Percentiles rank a stretch among this genome's conserved stretches.
These are phyloP conservation scores for Ceyx cyanopectus DNA, from an alignment of 2,113 vertebrate species.

Conservation along the genomic window DNA sequence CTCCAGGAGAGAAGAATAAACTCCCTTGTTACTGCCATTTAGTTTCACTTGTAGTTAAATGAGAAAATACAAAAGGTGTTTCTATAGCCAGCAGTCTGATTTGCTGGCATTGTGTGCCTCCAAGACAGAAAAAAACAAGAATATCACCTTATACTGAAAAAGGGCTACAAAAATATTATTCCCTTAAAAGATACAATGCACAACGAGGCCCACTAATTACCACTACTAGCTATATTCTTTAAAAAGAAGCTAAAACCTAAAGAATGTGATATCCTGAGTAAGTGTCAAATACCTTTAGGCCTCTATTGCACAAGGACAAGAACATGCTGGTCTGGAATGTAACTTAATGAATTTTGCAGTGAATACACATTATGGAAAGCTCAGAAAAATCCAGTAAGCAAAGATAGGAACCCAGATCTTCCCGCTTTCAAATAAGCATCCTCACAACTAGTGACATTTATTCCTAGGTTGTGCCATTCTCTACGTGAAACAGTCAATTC, in stretches of 20 bases:
- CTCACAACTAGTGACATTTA: neutral
- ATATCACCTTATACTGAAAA: neutral
- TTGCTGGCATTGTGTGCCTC: neutral
- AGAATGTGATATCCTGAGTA: neutral
- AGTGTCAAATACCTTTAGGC: neutral
- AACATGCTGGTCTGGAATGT: neutral
- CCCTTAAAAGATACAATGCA: neutral
- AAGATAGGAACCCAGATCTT: neutral
- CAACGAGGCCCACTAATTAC: neutral
- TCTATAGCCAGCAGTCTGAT: neutral
- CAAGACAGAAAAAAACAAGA: neutral
- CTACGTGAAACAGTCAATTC: neutral
- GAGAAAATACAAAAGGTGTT: neutral
- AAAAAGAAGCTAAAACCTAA: neutral
- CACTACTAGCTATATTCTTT: neutral
- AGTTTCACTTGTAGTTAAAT: neutral
- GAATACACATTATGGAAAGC: neutral
- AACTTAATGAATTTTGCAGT: neutral
- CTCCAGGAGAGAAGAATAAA: neutral
- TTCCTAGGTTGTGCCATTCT: neutral
- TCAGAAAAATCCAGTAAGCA: neutral
- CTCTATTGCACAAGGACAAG: neutral
- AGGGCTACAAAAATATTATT: neutral
- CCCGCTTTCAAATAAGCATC: neutral
- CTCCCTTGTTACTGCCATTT: neutral